These are phyloP conservation scores for Tromatobia lineatoria DNA, from an alignment of 2,888 invertebrate species.

Conservation along the genomic window DNA sequence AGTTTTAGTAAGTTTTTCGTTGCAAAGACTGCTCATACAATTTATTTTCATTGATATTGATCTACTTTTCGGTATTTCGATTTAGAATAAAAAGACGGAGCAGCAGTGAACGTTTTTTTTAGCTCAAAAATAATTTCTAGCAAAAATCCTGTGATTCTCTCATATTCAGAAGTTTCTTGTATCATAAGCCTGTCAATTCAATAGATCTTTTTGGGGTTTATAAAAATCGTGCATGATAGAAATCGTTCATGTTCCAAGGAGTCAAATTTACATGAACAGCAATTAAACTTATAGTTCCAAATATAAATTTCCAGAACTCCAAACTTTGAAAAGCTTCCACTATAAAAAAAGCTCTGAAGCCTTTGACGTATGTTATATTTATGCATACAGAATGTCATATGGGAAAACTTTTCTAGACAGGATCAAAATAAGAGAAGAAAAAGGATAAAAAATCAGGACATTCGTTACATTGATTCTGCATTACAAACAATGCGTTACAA, in stretches of 20 bases:
- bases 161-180: too few relatives aligned
- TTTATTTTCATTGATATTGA: too few relatives aligned
- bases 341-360: not conserved
- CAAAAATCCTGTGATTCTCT: too few relatives aligned
- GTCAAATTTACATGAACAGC: conserved; percentile 49
- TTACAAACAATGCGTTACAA: too few relatives aligned
- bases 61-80: too few relatives aligned
- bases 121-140: too few relatives aligned
- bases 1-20: too few relatives aligned
- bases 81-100: too few relatives aligned
- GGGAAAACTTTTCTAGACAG: not conserved
- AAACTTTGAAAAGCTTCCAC: not conserved
- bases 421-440: not conserved
- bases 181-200: not conserved
- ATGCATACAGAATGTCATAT: not conserved
- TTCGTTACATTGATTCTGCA: too few relatives aligned
- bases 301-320: not conserved
- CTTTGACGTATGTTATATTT: not conserved
- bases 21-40: too few relatives aligned
- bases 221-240: not conserved
- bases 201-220: not conserved
- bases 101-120: too few relatives aligned
- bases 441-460: too few relatives aligned
- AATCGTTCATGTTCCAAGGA: conserved; percentile 57
- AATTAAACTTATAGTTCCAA: not conserved